Evolutionary conservation across 2,888 invertebrate genomes (phyloP).

Genomic region (Volucella zonaria): DNA sequence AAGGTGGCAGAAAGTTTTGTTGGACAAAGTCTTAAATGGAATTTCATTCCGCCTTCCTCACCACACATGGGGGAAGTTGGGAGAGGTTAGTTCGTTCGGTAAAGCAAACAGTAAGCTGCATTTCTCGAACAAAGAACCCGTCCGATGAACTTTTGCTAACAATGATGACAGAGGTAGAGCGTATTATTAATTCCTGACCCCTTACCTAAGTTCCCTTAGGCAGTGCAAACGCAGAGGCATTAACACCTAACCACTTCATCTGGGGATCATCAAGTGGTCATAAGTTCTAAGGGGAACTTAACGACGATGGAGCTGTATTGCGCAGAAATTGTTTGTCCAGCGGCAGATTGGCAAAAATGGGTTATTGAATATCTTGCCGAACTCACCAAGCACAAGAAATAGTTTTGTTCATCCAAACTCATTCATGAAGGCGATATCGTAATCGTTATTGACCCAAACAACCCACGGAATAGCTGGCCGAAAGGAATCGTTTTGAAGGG

Average conservation of each 20-base stretch:
- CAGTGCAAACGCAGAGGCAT: constrained; percentile 52
- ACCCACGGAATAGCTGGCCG: too few relatives aligned
- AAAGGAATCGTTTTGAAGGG: too few relatives aligned
- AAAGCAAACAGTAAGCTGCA: too few relatives aligned
- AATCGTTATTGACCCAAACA: too few relatives aligned
- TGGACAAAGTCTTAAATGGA: constrained; percentile 63
- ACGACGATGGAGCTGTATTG: too few relatives aligned
- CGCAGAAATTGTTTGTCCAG: constrained; percentile 19
- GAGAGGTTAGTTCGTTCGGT: constrained; percentile 51
- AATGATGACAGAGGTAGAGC: constrained; percentile 53
- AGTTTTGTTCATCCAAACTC: too few relatives aligned
- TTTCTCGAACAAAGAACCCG: constrained; percentile 63
- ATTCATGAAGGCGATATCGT: too few relatives aligned
- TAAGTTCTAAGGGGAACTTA: constrained; percentile 8
- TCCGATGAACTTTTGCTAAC: constrained; percentile 66
- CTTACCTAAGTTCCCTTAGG: constrained; percentile 35
- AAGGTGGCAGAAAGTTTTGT: constrained; percentile 30
- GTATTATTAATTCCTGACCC: constrained; percentile 72
- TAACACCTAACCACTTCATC: constrained; percentile 75
- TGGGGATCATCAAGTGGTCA: constrained; percentile 42
- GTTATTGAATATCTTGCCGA: too few relatives aligned
- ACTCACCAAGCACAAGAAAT: too few relatives aligned
- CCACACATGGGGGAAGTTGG: constrained; percentile 73
- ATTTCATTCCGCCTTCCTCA: constrained; percentile 72
- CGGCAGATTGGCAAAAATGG: too few relatives aligned